A percentile compares a stretch with the other conserved stretches of the same genome.
phyloP scores from a whole-genome alignment of 2,888 invertebrate species.

The Metellina segmentata region DNA sequence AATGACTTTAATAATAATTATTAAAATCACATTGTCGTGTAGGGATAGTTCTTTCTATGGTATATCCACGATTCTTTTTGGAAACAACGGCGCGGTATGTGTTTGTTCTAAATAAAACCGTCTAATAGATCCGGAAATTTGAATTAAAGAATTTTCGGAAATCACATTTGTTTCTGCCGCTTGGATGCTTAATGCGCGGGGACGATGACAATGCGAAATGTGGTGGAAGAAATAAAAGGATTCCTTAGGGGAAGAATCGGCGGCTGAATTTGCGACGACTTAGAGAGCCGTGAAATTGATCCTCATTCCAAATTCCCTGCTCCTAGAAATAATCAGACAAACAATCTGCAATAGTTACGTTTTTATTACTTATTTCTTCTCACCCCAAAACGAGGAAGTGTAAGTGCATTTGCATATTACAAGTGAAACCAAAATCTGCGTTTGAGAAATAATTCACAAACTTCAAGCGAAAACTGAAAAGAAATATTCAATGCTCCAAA shows the following conservation, averaged over 20 bases:
- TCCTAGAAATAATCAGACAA: conserved; percentile 50
- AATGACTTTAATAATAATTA: too few relatives aligned
- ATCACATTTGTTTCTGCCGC: conserved; percentile 45
- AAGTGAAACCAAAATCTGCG: conserved; percentile 33
- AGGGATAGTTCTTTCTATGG: too few relatives aligned
- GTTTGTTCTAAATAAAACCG: too few relatives aligned
- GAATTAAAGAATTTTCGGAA: conserved; percentile 4
- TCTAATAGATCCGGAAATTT: conserved; percentile 6
- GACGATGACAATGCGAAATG: conserved; percentile 29
- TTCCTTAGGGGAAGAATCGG: neutral
- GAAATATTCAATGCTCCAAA: conserved; percentile 33
- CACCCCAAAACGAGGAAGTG: conserved; percentile 1
- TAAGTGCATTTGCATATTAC: conserved; percentile 54
- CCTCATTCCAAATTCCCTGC: conserved; percentile 45
- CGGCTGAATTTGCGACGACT: neutral
- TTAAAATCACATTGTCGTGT: too few relatives aligned
- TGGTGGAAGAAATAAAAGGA: conserved; percentile 33
- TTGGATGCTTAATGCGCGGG: conserved; percentile 9
- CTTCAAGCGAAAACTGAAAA: conserved; percentile 30
- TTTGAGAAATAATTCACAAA: conserved; percentile 45
- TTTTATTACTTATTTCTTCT: conserved; percentile 18
- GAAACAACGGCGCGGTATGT: too few relatives aligned
- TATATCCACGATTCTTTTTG: too few relatives aligned
- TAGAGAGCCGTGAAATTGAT: conserved; percentile 49
- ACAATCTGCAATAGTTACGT: conserved; percentile 41